These are phyloP conservation scores for Drosophila dunni DNA, from an alignment of 1,140 invertebrate genomes.

Conservation along the genomic window DNA sequence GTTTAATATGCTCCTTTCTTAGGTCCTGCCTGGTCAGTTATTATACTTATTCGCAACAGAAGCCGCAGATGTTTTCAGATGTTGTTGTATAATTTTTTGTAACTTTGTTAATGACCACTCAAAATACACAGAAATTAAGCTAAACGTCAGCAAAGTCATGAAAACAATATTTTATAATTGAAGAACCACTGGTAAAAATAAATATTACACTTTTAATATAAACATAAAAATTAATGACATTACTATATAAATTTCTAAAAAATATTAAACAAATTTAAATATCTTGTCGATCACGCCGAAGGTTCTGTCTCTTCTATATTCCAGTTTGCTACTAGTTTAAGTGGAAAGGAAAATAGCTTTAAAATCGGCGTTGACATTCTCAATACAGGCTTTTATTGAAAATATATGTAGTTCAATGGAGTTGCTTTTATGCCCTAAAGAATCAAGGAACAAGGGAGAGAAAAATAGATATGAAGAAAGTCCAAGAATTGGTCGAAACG, in stretches of 20 bases:
- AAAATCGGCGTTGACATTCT: not conserved
- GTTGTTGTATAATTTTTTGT: constrained; percentile 35
- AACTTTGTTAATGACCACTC: constrained; percentile 59
- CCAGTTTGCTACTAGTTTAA: too few relatives aligned
- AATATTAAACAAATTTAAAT: too few relatives aligned
- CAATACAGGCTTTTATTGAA: not conserved
- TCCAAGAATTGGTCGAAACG: constrained; percentile 67
- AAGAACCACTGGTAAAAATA: not conserved
- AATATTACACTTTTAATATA: not conserved
- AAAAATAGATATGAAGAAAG: constrained; percentile 28
- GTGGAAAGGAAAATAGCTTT: not conserved
- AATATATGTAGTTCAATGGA: constrained; percentile 10
- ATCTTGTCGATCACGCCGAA: too few relatives aligned
- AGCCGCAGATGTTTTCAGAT: constrained; percentile 22
- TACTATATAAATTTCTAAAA: too few relatives aligned
- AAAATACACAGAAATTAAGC: constrained; percentile 63
- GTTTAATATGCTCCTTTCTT: constrained; percentile 57
- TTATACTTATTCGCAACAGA: constrained; percentile 19
- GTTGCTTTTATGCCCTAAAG: constrained; percentile 16
- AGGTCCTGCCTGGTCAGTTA: constrained; percentile 32
- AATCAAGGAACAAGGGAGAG: not conserved
- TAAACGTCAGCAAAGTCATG: constrained; percentile 46
- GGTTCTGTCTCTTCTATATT: too few relatives aligned
- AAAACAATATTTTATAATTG: constrained; percentile 24
- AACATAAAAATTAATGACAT: not conserved